Percentiles rank a stretch among this genome's conserved stretches.
These are phyloP conservation scores for Solenopsis fugax DNA, from an alignment of 1,140 invertebrate species.

Conservation along the genomic window DNA sequence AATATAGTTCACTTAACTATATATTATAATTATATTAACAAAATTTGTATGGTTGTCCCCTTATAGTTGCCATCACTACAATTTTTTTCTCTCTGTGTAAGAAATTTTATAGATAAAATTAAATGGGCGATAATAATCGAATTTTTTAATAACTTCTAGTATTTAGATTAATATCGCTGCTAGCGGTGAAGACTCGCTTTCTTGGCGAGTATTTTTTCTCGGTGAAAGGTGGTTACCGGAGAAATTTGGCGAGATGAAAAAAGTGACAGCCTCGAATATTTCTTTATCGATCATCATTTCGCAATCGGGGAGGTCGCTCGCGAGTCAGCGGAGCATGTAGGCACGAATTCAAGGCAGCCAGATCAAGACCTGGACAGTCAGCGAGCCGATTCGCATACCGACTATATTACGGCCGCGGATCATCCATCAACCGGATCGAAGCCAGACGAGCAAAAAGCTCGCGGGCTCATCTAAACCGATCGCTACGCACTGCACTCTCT, in stretches of 20 bases:
- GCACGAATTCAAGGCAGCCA: neutral
- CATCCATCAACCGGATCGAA: conserved; percentile 72
- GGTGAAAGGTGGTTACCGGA: neutral
- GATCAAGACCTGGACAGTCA: conserved; percentile 13
- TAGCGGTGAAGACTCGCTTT: neutral
- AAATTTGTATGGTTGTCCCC: too few relatives aligned
- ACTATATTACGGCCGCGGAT: conserved; percentile 64
- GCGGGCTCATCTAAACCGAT: conserved; percentile 71
- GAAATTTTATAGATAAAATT: conserved; percentile 12
- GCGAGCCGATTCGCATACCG: conserved; percentile 54
- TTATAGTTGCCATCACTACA: too few relatives aligned
- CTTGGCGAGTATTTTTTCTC: neutral
- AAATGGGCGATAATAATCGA: neutral
- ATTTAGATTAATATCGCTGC: neutral
- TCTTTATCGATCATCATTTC: conserved; percentile 9
- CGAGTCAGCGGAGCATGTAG: conserved; percentile 11
- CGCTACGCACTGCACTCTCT: conserved; percentile 66
- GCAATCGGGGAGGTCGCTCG: conserved; percentile 6
- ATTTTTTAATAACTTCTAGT: neutral
- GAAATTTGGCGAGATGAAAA: conserved; percentile 5
- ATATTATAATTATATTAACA: too few relatives aligned
- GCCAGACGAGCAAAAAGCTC: conserved; percentile 72
- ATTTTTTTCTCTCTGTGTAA: too few relatives aligned
- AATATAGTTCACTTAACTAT: too few relatives aligned
- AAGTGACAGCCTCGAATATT: conserved; percentile 35